Evolutionary conservation across 2,113 vertebrate species (phyloP).

Genomic region (Diadophis punctatus): DNA sequence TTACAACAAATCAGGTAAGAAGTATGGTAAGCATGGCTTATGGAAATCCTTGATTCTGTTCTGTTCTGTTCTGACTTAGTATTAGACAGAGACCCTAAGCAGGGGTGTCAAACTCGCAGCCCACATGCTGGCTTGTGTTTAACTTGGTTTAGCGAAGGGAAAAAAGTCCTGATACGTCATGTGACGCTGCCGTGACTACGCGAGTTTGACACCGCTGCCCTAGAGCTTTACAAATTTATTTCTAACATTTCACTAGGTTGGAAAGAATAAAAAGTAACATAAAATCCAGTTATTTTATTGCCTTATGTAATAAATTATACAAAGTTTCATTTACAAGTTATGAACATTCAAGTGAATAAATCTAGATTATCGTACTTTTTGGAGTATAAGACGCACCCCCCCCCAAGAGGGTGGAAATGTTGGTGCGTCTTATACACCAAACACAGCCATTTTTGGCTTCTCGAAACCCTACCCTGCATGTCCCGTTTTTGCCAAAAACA

Average conservation of each 20-base stretch:
- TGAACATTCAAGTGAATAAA: background rate
- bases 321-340: background rate
- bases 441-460: too few relatives aligned
- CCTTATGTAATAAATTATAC: conserved; percentile 34
- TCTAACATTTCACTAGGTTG: background rate
- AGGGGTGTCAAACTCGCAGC: too few relatives aligned
- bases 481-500: too few relatives aligned
- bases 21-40: background rate
- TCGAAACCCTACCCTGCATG: too few relatives aligned
- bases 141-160: too few relatives aligned
- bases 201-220: too few relatives aligned
- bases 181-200: too few relatives aligned
- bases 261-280: background rate
- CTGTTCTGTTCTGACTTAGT: background rate
- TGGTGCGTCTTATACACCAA: too few relatives aligned
- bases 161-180: too few relatives aligned
- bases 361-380: background rate
- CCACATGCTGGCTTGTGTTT: too few relatives aligned
- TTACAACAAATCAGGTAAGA: background rate
- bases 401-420: too few relatives aligned
- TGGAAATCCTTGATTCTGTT: background rate
- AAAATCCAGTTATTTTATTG: background rate
- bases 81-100: background rate
- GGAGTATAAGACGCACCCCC: too few relatives aligned
- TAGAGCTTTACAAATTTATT: background rate